phyloP scores from a whole-genome alignment of 2,113 vertebrate species.

The Emydura subglobosa region DNA sequence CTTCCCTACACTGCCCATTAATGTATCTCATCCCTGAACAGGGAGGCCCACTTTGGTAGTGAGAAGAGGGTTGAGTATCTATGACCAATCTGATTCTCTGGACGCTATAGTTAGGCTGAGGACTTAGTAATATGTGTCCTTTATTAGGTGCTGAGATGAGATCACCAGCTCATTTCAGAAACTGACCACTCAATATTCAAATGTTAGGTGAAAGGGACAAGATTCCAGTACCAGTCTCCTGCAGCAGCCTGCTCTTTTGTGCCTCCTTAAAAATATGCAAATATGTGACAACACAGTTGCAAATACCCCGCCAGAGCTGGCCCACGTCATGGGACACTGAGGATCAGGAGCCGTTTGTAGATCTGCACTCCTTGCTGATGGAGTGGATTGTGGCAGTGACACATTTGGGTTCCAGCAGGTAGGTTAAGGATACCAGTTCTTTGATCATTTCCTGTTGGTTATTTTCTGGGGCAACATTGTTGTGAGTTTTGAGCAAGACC shows the following conservation, averaged over 20 bases:
- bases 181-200: rapidly evolving
- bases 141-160: not conserved
- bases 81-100: not conserved
- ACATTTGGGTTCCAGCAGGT: not conserved
- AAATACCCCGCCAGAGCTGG: not conserved
- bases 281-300: rapidly evolving
- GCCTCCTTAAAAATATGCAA: not conserved
- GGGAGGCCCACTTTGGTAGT: not conserved
- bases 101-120: not conserved
- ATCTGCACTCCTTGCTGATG: not conserved
- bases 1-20: not conserved
- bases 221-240: not conserved
- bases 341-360: not conserved
- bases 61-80: not conserved
- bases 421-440: not conserved
- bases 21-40: not conserved
- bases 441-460: not conserved
- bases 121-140: not conserved
- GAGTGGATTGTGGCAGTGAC: not conserved
- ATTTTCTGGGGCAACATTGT: not conserved
- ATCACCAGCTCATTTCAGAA: not conserved
- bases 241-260: not conserved
- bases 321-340: rapidly evolving
- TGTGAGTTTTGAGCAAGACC: not conserved
- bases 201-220: not conserved